Percentiles rank a stretch among this genome's conserved stretches.
Evolutionary conservation across 2,888 invertebrate species (phyloP).

Genomic region (Troglohyphantes excavatus): DNA sequence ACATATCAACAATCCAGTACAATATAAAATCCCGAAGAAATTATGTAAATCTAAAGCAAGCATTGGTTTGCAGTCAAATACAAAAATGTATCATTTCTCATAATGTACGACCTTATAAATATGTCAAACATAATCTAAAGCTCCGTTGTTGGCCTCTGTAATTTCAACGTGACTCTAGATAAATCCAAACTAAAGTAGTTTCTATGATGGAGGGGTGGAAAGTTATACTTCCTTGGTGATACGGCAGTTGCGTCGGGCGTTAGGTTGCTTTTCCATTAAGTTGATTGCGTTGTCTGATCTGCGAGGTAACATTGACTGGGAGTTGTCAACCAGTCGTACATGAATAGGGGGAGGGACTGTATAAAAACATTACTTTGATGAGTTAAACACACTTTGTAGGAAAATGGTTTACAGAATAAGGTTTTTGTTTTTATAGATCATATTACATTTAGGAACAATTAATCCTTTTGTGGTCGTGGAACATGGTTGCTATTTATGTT

Average conservation of each 20-base stretch:
- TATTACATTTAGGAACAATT: no score
- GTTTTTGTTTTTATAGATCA: no score
- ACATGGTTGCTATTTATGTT: no score
- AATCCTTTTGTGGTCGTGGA: no score
- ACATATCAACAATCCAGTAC: no score
- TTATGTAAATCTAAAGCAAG: no score
- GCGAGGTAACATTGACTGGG: constrained; percentile 35
- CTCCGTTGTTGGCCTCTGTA: constrained; percentile 1
- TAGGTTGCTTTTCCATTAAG: constrained; percentile 59
- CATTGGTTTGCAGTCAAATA: no score
- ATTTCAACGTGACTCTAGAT: constrained; percentile 7
- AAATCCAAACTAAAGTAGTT: constrained; percentile 6
- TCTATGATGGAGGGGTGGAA: constrained; percentile 7
- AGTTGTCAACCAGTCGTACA: background rate
- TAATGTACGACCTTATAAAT: background rate
- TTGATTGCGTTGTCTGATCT: constrained; percentile 59
- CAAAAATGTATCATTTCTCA: no score
- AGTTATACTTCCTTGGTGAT: constrained; percentile 38
- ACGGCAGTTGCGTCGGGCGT: constrained; percentile 37
- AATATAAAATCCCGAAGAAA: no score
- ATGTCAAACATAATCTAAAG: background rate
- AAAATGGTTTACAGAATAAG: no score
- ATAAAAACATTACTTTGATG: background rate
- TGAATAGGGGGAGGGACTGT: background rate
- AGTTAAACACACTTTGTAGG: background rate